Percentiles rank a stretch among this genome's conserved stretches.
phyloP scores from a whole-genome alignment of 2,797 vertebrate genomes.

The Chaenodraco wilsoni region DNA sequence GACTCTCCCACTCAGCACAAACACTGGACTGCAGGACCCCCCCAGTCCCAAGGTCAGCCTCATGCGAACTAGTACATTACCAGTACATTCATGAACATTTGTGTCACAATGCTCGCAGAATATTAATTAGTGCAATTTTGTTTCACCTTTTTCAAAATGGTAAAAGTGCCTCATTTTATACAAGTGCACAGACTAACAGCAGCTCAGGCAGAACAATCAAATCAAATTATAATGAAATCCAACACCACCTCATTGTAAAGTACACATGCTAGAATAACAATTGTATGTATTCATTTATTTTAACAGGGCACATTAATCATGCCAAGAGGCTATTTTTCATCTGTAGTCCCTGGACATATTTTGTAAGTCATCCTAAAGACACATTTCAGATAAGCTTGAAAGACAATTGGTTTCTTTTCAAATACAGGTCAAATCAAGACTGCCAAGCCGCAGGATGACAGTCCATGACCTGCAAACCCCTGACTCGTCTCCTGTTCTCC shows the following conservation, averaged over 20 bases:
- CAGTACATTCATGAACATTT: neutral
- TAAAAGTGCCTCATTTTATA: neutral
- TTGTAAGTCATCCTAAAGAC: too few species aligned
- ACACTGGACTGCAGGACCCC: constrained; percentile 74
- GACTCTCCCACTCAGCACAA: constrained; percentile 79
- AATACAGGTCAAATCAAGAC: constrained; percentile 72
- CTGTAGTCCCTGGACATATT: too few species aligned
- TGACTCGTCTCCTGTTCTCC: constrained; percentile 80
- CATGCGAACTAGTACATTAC: neutral
- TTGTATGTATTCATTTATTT: too few species aligned
- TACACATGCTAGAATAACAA: neutral
- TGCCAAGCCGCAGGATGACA: constrained; percentile 84
- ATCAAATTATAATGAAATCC: neutral
- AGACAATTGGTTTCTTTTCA: constrained; percentile 4
- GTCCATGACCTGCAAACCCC: constrained; percentile 86
- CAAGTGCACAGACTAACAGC: neutral
- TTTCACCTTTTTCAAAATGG: neutral
- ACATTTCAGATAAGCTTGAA: neutral
- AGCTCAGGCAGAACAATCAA: neutral
- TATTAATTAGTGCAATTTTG: neutral
- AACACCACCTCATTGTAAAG: neutral
- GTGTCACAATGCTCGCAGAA: neutral
- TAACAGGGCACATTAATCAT: too few species aligned
- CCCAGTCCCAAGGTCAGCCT: constrained; percentile 85
- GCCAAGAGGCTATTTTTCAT: too few species aligned